Base-by-base conservation (phyloP, 2,113 vertebrate genomes). In the Bombycilla garrulus region DNA sequence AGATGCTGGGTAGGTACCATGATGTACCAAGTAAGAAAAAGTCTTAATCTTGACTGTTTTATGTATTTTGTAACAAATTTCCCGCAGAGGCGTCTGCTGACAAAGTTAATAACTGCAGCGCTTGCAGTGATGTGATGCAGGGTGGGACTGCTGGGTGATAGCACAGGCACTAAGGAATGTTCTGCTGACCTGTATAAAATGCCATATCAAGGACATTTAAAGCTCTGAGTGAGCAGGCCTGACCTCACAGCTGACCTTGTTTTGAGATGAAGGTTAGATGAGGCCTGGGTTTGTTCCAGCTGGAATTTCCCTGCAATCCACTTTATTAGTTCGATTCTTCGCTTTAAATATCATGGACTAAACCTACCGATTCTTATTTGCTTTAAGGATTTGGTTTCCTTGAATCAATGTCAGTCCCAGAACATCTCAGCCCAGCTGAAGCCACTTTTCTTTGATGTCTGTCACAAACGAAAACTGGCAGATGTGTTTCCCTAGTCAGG, bases 11-110 rank as follows among this genome's bases (percentile, higher is more conserved):
- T 47, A 45, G 42, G 33, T 53, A 71, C 24, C 0, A 0, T 57
- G 54, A 44, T 0, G 0, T 9, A 44, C 9, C 33, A 61, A 72
- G 36, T 29, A 64, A 76, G 22, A 50, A 29, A 69, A 81, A 2
- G 13, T 38, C 48, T 57, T 62, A 20, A 24, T 33, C 45, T 26
- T 29, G 25, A 45, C 9, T 13, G 4, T 0, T 6, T 21, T 11
- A 4, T 12, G 23, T 50, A 2, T 87, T 93, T 64, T 16, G 6
- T 35, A 38, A 42, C 25, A 33, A 26, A 65, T 93, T 94, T 17
- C 38, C 40, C 53, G 45, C 13, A 74, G 81, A 90, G 94, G 71
- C 71, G 78, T 66, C 93, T 97, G 54, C 90, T 95, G 95, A 90
- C 38, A 67, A 92, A 42, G 60, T 18, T 80, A 56, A 58, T 58